phyloP scores from a whole-genome alignment of 2,888 invertebrate genomes.

The Drosophila cognata region DNA sequence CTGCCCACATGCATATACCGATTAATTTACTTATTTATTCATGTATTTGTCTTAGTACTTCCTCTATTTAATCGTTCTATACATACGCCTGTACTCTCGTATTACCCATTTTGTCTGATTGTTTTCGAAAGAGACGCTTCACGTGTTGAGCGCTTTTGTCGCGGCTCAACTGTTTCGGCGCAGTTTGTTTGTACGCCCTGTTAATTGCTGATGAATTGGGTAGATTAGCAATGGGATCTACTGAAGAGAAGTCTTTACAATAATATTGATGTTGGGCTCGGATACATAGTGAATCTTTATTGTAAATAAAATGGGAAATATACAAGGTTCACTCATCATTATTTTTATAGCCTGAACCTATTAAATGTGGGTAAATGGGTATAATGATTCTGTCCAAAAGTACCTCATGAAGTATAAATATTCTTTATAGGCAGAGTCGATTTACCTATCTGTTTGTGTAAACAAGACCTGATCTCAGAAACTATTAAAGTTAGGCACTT shows the following conservation, averaged over 20 bases:
- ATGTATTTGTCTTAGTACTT: constrained; percentile 41
- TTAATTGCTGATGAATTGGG: neutral
- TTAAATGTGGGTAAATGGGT: neutral
- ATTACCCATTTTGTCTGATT: constrained; percentile 38
- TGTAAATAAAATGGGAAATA: neutral
- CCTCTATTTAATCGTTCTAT: constrained; percentile 46
- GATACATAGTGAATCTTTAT: neutral
- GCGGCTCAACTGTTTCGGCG: constrained; percentile 69
- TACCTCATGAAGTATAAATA: neutral
- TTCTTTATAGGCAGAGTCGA: neutral
- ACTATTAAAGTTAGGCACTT: neutral
- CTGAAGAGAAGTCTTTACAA: neutral
- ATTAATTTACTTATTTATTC: constrained; percentile 6
- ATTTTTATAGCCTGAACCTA: neutral
- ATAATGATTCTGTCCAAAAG: neutral
- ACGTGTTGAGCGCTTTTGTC: constrained; percentile 65
- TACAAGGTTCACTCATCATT: neutral
- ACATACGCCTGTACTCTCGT: constrained; percentile 7
- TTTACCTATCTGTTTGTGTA: neutral
- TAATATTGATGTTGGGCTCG: neutral
- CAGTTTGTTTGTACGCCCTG: constrained; percentile 30
- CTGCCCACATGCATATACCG: neutral
- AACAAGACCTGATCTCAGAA: neutral
- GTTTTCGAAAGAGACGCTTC: constrained; percentile 65
- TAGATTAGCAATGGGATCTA: neutral